phyloP scores from a whole-genome alignment of 1,140 invertebrate species.

The Ruditapes philippinarum region DNA sequence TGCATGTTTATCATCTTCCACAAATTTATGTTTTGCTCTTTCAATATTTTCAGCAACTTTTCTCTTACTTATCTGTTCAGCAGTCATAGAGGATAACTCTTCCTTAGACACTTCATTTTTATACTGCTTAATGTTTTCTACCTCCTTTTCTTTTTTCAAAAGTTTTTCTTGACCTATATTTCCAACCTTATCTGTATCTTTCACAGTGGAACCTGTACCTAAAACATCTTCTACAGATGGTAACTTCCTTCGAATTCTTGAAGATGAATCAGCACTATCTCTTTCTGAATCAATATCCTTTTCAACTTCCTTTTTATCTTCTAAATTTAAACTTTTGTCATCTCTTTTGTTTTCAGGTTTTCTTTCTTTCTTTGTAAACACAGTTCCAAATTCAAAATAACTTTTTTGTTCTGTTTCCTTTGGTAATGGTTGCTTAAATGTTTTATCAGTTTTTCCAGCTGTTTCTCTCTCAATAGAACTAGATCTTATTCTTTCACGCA shows the following conservation, averaged over 20 bases:
- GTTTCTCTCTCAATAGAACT: conserved; percentile 26
- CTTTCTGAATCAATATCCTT: conserved; percentile 29
- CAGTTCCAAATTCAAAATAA: conserved; percentile 64
- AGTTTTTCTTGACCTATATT: not conserved
- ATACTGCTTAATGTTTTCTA: not conserved
- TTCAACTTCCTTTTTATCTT: conserved; percentile 15
- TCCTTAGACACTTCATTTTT: conserved; percentile 14
- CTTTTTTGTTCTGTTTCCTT: conserved; percentile 43
- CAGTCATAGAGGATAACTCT: conserved; percentile 9
- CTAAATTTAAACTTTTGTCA: not conserved
- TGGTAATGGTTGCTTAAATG: not conserved
- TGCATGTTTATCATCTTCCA: conserved; percentile 37
- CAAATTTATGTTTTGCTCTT: conserved; percentile 50
- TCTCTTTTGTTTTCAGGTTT: not conserved
- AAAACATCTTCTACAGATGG: conserved; percentile 62
- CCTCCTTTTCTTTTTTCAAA: not conserved
- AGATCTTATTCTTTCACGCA: conserved; percentile 28
- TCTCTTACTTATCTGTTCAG: conserved; percentile 47
- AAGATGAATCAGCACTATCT: conserved; percentile 30
- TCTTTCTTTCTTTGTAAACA: conserved; percentile 62
- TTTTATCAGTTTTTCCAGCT: not conserved
- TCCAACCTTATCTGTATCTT: not conserved
- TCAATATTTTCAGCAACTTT: conserved; percentile 51
- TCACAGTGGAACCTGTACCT: conserved; percentile 40
- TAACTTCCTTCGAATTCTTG: conserved; percentile 47